These are phyloP conservation scores for Orchestes rusci DNA, from an alignment of 2,888 invertebrate species.

Conservation along the genomic window DNA sequence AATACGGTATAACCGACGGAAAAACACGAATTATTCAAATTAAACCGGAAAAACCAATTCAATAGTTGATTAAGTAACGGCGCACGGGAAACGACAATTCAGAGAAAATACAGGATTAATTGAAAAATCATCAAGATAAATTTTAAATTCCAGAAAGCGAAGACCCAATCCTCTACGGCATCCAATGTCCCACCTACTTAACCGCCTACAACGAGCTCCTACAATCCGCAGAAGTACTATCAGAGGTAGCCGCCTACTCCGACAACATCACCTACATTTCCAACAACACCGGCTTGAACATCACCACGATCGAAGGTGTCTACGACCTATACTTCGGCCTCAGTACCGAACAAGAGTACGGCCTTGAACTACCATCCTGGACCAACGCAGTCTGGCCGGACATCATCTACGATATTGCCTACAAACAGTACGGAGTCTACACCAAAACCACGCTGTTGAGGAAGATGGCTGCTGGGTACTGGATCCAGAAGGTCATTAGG, in stretches of 20 bases:
- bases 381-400: constrained; percentile 24
- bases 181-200: constrained; percentile 26
- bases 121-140: too few species aligned
- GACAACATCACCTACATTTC: constrained; percentile 42
- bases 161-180: constrained; percentile 25
- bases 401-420: constrained; percentile 19
- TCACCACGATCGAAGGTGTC: constrained; percentile 14
- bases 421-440: constrained; percentile 21
- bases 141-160: constrained; percentile 15
- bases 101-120: too few species aligned
- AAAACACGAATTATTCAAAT: too few species aligned
- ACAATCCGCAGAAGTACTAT: constrained; percentile 39
- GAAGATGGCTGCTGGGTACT: constrained; percentile 25
- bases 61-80: too few species aligned
- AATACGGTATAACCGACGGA: too few species aligned
- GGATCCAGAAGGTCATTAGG: constrained; percentile 18
- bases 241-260: constrained; percentile 42
- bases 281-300: constrained; percentile 20
- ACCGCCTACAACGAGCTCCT: constrained; percentile 22
- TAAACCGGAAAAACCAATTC: too few species aligned
- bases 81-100: too few species aligned
- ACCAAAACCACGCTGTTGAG: constrained; percentile 21
- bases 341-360: constrained; percentile 26
- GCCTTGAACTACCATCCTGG: constrained; percentile 20
- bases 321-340: constrained; percentile 25